Evolutionary conservation across 2,113 vertebrate genomes (phyloP), one percentile per base, ranked within the genome.

Genomic region (Ovibos moschatus): DNA sequence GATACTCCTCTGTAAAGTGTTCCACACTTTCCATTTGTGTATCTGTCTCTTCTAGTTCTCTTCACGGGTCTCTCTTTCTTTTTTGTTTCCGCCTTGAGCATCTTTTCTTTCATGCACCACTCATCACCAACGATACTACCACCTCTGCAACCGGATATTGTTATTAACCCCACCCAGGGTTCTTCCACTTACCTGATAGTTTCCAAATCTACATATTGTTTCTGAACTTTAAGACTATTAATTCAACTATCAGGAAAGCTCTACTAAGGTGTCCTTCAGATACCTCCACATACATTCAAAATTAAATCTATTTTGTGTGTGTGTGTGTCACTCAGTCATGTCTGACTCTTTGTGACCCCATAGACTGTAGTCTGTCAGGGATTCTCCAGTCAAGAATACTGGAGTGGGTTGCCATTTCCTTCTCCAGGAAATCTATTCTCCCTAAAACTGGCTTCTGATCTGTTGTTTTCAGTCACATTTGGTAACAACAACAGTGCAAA

Each of bases 291-390:
- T 25, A 40, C 64, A 25, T 64, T 28, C 55, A 33, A 62, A 79
- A 79, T 36, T 51, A 45, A 81, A 19, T 53, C 13, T 57, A 36
- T 15, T 57, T 6, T 45, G 17, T 7, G 14, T 64, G 60, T 62
- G 33, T 67, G 33, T 67, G 17, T 11, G 33, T 36, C 0, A 0
- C 19, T 23, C 17, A 71, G 9, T 36, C 1, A 1, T 71, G 4
- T 71, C 64, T 21, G 17, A 71, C 64, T 36, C 17, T 71, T 19
- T 21, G 2, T 36, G 64, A 71, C 64, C 64, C n/a, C 64, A 36
- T 36, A 6, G n/a, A 36, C 64, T 36, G 9, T 36, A 36, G 64
- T 36, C 19, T 0, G 1, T 10, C 9, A 71, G 19, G 64, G 9
- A 71, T 23, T 71, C n/a, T 71, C n/a, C 19, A 36, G 64, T 10